Percentiles rank a stretch among this genome's conserved stretches.
phyloP scores from a whole-genome alignment of 2,113 vertebrate genomes.

The Sminthopsis crassicaudata region DNA sequence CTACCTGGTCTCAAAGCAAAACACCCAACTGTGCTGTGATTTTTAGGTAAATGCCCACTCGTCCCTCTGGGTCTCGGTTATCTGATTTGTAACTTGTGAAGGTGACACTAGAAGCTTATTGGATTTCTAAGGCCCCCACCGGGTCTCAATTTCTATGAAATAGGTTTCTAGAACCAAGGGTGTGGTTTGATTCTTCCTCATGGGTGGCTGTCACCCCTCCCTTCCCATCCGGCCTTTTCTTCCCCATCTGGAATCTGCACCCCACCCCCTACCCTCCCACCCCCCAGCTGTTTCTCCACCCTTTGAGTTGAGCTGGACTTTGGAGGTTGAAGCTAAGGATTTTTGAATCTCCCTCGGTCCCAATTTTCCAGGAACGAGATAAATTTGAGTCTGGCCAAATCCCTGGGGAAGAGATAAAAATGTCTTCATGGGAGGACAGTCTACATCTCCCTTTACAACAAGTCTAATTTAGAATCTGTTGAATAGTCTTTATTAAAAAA shows the following conservation, averaged over 20 bases:
- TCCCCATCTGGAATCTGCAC: slow-evolving; percentile 28
- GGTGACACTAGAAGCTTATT: not conserved
- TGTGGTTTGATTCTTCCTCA: slow-evolving; percentile 20
- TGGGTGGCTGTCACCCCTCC: slow-evolving; percentile 4
- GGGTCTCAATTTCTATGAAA: not conserved
- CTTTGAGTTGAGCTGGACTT: not conserved
- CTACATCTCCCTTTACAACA: not conserved
- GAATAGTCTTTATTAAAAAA: not conserved
- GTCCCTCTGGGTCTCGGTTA: not conserved
- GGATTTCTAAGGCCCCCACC: not conserved
- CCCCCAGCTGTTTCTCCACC: not conserved
- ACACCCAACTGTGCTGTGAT: not conserved
- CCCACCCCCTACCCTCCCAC: not conserved
- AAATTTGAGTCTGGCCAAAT: slow-evolving; percentile 13
- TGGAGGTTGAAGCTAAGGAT: not conserved
- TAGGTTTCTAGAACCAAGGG: slow-evolving; percentile 9
- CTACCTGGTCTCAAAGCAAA: not conserved
- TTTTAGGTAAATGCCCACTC: not conserved
- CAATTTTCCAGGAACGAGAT: slow-evolving; percentile 17
- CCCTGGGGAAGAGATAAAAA: not conserved
- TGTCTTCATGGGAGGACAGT: not conserved
- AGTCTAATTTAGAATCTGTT: not conserved
- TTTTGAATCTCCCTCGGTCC: slow-evolving; percentile 41
- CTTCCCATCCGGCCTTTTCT: slow-evolving; percentile 27
- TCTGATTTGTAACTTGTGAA: not conserved